Evolutionary conservation across 2,113 vertebrate species (phyloP).

Genomic region (Aspiorhynchus laticeps): DNA sequence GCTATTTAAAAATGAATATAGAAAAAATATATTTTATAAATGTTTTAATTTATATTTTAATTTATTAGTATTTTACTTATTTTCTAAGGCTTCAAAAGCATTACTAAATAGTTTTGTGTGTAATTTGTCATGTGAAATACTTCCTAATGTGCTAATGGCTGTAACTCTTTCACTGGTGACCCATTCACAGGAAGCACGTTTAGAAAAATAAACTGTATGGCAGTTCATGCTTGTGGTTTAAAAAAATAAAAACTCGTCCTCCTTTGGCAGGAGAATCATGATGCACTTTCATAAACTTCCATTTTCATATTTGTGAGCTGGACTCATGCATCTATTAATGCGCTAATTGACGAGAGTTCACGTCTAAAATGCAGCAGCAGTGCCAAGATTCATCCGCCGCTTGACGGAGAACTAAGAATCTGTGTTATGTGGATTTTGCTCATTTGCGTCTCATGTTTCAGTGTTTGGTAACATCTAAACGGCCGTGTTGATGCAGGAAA

Average conservation of each 20-base stretch:
- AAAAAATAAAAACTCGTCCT: not conserved
- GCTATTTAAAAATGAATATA: too few species aligned
- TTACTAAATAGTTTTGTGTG: not conserved
- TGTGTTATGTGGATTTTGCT: not conserved
- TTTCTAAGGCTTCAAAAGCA: not conserved
- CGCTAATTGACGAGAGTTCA: not conserved
- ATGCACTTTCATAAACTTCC: not conserved
- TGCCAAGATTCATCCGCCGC: not conserved
- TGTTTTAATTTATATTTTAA: too few species aligned
- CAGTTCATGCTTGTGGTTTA: not conserved
- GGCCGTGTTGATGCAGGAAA: constrained; percentile 11
- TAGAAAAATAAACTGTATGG: not conserved
- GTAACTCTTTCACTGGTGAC: not conserved
- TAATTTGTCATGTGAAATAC: not conserved
- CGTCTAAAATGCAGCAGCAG: not conserved
- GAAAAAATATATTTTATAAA: too few species aligned
- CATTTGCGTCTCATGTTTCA: constrained; percentile 10
- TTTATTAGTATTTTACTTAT: not conserved
- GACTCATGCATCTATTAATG: not conserved
- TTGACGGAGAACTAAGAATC: not conserved
- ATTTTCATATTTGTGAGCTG: not conserved
- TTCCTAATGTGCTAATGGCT: too few species aligned
- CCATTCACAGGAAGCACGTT: not conserved
- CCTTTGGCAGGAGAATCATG: not conserved
- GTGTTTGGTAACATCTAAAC: not conserved